phyloP scores from a whole-genome alignment of 2,888 invertebrate species.

The Drosophila mayaguana region DNA sequence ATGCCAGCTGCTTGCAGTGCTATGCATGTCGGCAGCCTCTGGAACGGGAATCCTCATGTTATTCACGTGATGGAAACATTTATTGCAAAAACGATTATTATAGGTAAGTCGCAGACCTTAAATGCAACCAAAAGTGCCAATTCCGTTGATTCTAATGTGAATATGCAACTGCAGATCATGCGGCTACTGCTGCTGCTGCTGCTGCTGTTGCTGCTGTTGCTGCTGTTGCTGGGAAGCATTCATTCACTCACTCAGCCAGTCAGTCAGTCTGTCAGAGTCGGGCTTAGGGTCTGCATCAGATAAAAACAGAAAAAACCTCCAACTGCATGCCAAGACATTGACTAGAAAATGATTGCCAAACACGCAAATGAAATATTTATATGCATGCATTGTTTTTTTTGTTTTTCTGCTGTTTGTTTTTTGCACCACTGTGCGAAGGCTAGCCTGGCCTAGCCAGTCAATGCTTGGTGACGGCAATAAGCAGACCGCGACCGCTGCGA shows the following conservation, averaged over 20 bases:
- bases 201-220: slow-evolving; percentile 12
- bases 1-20: slow-evolving; percentile 95
- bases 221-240: slow-evolving; percentile 39
- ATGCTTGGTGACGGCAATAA: slow-evolving; percentile 61
- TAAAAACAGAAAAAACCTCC: slow-evolving; percentile 59
- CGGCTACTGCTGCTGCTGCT: slow-evolving; percentile 12
- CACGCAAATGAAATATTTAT: slow-evolving; percentile 82
- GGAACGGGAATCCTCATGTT: slow-evolving; percentile 96
- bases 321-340: slow-evolving; percentile 83
- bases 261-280: slow-evolving; percentile 1
- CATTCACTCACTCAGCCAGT: slow-evolving; percentile 2
- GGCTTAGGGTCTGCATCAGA: slow-evolving; percentile 73
- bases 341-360: slow-evolving; percentile 83
- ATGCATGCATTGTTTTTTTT: slow-evolving; percentile 75
- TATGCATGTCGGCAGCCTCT: slow-evolving; percentile 95
- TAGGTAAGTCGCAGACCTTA: slow-evolving; percentile 88
- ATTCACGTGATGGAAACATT: slow-evolving; percentile 95
- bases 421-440: slow-evolving; percentile 73
- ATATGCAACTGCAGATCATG: slow-evolving; percentile 18
- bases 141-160: slow-evolving; percentile 42
- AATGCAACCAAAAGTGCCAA: slow-evolving; percentile 39
- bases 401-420: neutral
- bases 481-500: slow-evolving; percentile 79
- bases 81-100: slow-evolving; percentile 99
- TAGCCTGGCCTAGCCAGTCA: slow-evolving; percentile 16